These are phyloP conservation scores for Yoshiicerus persimilis DNA, from an alignment of 1,140 invertebrate species.

Conservation along the genomic window DNA sequence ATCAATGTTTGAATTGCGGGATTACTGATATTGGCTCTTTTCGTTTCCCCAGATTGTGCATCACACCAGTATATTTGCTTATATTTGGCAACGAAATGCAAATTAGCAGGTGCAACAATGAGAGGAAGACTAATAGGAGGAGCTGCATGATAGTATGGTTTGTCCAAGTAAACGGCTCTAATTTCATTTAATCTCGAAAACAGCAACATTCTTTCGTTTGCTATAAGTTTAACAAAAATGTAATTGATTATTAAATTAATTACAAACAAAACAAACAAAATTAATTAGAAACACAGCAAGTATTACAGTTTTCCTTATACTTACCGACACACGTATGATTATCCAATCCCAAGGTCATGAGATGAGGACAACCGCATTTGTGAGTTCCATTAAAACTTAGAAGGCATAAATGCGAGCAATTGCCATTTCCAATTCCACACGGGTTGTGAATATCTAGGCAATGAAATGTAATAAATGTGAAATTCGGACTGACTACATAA, in stretches of 20 bases:
- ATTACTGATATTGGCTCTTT: constrained; percentile 45
- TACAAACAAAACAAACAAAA: neutral
- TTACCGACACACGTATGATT: constrained; percentile 69
- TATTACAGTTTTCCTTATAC: constrained; percentile 46
- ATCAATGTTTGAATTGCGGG: constrained; percentile 67
- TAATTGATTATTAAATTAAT: too few relatives aligned
- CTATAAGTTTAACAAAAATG: too few relatives aligned
- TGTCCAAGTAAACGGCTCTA: constrained; percentile 74
- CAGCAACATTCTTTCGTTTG: constrained; percentile 73
- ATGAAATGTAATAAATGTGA: neutral
- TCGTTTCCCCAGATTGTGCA: constrained; percentile 55
- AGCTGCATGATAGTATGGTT: constrained; percentile 71
- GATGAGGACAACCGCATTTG: constrained; percentile 75
- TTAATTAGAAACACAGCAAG: neutral
- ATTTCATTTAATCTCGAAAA: constrained; percentile 75
- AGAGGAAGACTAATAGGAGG: constrained; percentile 58
- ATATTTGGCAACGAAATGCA: constrained; percentile 69
- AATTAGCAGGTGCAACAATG: constrained; percentile 64
- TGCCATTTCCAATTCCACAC: constrained; percentile 62
- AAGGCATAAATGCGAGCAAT: constrained; percentile 67
- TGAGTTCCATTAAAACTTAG: constrained; percentile 63
- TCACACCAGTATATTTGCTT: constrained; percentile 62
- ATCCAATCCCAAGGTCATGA: constrained; percentile 66
- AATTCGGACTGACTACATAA: neutral
- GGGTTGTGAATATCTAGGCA: constrained; percentile 58